Evolutionary conservation across 2,888 invertebrate species (phyloP), one percentile per base, ranked within the genome.

Genomic region (Charanyca ferruginea): DNA sequence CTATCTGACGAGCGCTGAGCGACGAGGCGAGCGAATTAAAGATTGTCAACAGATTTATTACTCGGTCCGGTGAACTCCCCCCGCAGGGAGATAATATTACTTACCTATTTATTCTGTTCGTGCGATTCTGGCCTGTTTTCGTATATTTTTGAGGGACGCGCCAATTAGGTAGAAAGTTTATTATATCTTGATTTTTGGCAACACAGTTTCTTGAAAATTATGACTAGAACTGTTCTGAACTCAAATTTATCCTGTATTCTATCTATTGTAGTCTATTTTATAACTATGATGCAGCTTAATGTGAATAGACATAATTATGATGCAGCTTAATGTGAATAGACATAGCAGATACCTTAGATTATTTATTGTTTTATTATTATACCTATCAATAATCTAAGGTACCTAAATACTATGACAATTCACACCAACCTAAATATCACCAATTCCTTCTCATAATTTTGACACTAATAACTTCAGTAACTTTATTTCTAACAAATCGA

Each of bases 41-140:
- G 93, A 93, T 93, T 94, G 94, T 94, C 95, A 95, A 94, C 95
- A 94, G 92, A 92, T 94, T 95, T 94, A 94, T 94, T 94, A 95
- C 87, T 88, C 93, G 94, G 93, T 94, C 91, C 93, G 88, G 87
- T 93, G 95, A 93, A 89, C 89, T 75, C 88, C 85, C 81, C 87
- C 91, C 88, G 82, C 65, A 62, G 91, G 88, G 91, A 88, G 84
- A 81, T 86, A 83, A 80, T 86, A 83, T 86, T 83, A 81, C 87
- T 78, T 85, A 82, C 83, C 83, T 88, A 84, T 86, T 87, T 88
- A 89, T 87, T 85, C 81, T 83, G 32, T 52, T 47, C 54, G 42
- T 66, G 62, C 23, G 49, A 59, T 59, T 68, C 35, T 52, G 48
- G 60, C 38, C 20, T 64, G 52, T 72, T 53, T 75, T 66, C 51